Base-by-base conservation (phyloP, 2,888 invertebrate genomes). In the Cylloceria caligata region DNA sequence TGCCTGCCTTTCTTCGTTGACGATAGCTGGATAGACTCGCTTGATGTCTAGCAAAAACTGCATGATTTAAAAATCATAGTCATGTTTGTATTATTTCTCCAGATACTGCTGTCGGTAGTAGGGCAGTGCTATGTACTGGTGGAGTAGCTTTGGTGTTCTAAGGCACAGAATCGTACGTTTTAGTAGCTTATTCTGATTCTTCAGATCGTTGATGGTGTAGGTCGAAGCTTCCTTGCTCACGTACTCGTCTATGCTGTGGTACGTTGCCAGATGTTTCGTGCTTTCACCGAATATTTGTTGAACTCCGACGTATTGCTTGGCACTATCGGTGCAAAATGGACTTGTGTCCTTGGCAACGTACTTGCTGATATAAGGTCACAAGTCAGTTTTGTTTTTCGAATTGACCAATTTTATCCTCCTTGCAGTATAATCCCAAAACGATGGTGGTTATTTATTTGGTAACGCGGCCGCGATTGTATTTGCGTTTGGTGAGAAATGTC, bases 391-490 rank as follows among this genome's bases (percentile, higher is more conserved):
- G 47, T 75, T 52, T 9, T 52, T 52, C 5, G 49, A 19, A 19
- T 49, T 49, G 16, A 2, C 81, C 78, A 9, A 19, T 42, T 27
- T 83, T 79, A 57, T 81, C 79, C 74, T 83, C 78, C 49, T 84
- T 84, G 65, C 75, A 81, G 71, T 72, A 80, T 19, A 83, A 67
- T 30, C 80, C 76, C 9, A 83, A 34, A 60, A 83, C 80, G 30
- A 67, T 80, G 21, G 47, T 72, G 4, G 80, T 80, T 76, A 80
- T 71, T 36, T 77, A 65, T 13, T 77, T 16, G 1, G 45, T 47
- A 5, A 47, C 16, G 2, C 45, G 2, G 2, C 45, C 45, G 2
- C 45, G 45, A 16, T 47, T 11, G 16, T 47, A 47, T 16, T n/a
- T 42, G 3, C 42, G 3, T n/a, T 42, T 42, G 2, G 81, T 82